These are phyloP conservation scores for Nyleta sp. DNA, from an alignment of 2,888 invertebrate species.

Conservation along the genomic window DNA sequence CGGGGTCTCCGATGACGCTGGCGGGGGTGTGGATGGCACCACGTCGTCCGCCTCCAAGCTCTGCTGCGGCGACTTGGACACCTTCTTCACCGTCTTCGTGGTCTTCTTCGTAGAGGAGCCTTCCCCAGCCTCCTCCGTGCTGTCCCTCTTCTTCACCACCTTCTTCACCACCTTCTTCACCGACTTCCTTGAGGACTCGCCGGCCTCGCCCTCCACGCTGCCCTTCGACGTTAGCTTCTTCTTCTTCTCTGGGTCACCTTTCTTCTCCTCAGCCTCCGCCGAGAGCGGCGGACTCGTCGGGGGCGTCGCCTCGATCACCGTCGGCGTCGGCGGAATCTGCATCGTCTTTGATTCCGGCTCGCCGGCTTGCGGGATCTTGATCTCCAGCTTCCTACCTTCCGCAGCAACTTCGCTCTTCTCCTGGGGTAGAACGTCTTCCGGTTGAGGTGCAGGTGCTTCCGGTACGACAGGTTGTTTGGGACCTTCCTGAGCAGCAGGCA, in stretches of 20 bases:
- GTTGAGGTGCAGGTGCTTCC: not conserved
- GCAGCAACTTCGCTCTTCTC: not conserved
- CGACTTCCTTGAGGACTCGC: conserved; percentile 76
- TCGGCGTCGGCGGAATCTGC: conserved; percentile 73
- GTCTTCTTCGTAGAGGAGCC: conserved; percentile 81
- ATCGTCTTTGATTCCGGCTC: conserved; percentile 29
- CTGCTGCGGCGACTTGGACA: conserved; percentile 72
- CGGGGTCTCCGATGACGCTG: conserved; percentile 77
- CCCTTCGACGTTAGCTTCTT: conserved; percentile 69
- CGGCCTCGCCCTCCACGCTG: conserved; percentile 71
- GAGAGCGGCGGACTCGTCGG: conserved; percentile 67
- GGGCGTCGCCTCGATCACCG: conserved; percentile 74
- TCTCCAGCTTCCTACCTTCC: conserved; percentile 51
- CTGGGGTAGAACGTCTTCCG: not conserved
- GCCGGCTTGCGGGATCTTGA: conserved; percentile 44
- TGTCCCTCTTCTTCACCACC: conserved; percentile 72
- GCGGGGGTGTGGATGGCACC: conserved; percentile 83
- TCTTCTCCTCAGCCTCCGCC: conserved; percentile 26
- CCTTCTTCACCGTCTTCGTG: conserved; percentile 83
- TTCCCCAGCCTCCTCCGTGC: conserved; percentile 70
- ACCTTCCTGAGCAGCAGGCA: not conserved
- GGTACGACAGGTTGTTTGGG: not conserved
- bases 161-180: conserved; percentile 85
- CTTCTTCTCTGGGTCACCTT: conserved; percentile 60
- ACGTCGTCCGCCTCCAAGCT: conserved; percentile 81